Percentiles rank a stretch among this genome's conserved stretches.
Evolutionary conservation across 2,888 invertebrate species (phyloP).

Genomic region (Caenorhabditis sp.): DNA sequence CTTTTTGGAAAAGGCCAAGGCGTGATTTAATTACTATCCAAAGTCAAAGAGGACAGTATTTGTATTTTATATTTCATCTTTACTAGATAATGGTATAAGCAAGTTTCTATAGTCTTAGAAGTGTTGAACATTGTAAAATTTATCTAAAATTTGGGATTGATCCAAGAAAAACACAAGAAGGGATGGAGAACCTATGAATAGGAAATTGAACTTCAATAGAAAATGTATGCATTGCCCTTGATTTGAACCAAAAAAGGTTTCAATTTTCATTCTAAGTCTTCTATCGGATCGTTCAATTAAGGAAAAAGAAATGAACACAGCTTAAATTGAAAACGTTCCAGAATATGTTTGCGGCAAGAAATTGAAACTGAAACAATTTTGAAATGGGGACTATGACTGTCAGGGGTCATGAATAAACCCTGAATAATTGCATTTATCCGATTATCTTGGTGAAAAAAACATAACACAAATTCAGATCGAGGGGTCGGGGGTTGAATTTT

Average conservation of each 20-base stretch:
- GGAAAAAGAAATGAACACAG: not conserved
- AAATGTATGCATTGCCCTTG: slow-evolving; percentile 62
- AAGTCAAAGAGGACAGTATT: not conserved
- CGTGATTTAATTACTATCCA: slow-evolving; percentile 30
- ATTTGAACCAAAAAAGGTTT: slow-evolving; percentile 27
- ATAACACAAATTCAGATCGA: slow-evolving; percentile 48
- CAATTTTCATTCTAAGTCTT: slow-evolving; percentile 24
- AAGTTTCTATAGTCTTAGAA: slow-evolving; percentile 20
- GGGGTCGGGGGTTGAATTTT: slow-evolving; percentile 20
- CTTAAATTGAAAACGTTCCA: slow-evolving; percentile 15
- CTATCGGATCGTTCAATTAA: slow-evolving; percentile 38
- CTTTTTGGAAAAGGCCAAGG: slow-evolving; percentile 16
- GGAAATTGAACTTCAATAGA: slow-evolving; percentile 38
- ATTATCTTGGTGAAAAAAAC: slow-evolving; percentile 58
- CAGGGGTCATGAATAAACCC: slow-evolving; percentile 68
- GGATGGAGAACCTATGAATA: slow-evolving; percentile 51
- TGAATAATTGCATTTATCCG: slow-evolving; percentile 74
- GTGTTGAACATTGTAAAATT: not conserved
- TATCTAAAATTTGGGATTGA: not conserved
- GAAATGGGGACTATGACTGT: slow-evolving; percentile 28
- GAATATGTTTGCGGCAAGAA: slow-evolving; percentile 5
- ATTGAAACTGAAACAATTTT: slow-evolving; percentile 19
- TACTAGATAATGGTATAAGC: too few relatives aligned
- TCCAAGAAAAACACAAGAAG: slow-evolving; percentile 20
- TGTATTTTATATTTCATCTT: not conserved